Conservation (phyloP, 2,888 invertebrate species). For the Cryptosula pallasiana region DNA sequence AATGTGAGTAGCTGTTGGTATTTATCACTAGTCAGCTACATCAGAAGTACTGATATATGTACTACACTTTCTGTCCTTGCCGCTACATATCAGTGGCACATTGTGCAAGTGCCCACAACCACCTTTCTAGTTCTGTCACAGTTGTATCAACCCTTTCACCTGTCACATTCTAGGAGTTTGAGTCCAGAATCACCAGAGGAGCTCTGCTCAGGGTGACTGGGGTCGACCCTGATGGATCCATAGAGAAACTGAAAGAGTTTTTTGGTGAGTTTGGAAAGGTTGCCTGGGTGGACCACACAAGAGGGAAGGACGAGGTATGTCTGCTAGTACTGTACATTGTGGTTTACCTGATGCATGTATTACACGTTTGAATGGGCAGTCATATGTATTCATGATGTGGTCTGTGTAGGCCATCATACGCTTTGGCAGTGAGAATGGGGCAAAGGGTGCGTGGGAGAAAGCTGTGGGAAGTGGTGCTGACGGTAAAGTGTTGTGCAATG, state of each 20-base stretch:
- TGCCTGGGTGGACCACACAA: conserved; percentile 44
- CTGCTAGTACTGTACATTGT: too few species aligned
- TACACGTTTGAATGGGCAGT: too few species aligned
- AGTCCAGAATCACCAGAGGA: neutral
- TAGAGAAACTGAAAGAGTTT: conserved; percentile 58
- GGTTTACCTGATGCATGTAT: too few species aligned
- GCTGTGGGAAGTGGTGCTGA: conserved; percentile 31
- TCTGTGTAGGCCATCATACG: conserved; percentile 47
- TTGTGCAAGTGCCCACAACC: too few species aligned
- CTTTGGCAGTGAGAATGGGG: conserved; percentile 43
- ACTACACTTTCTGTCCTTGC: too few species aligned
- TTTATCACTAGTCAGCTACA: too few species aligned
- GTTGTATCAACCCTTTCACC: too few species aligned
- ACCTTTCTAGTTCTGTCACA: too few species aligned
- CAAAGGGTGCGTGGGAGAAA: conserved; percentile 35
- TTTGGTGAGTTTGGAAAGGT: conserved; percentile 58
- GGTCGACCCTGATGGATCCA: neutral
- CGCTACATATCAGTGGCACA: too few species aligned
- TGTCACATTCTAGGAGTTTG: neutral
- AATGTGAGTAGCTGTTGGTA: too few species aligned
- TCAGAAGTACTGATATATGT: conserved; percentile 72
- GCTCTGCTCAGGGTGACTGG: neutral
- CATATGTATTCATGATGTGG: too few species aligned
- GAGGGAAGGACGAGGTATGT: conserved; percentile 39
- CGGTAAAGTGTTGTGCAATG: conserved; percentile 49